Evolutionary conservation across 2,888 invertebrate species (phyloP), one percentile per base, ranked within the genome.

Genomic region (Pterostichus niger): DNA sequence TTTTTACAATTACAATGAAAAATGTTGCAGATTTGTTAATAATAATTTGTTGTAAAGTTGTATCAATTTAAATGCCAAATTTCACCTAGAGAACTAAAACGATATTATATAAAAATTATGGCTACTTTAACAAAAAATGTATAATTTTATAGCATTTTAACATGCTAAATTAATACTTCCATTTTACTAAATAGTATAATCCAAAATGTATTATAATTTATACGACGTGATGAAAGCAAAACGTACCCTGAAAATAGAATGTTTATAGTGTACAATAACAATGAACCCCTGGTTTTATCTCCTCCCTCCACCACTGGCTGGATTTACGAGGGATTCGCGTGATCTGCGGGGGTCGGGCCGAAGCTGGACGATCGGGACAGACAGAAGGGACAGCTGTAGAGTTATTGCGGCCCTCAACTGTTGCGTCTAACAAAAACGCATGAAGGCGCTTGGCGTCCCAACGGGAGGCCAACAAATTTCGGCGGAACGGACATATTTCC

Each of bases 381-480:
- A 56, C 56, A 17, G 56, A 83, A 84, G 86, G 86, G 87, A 75
- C 75, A 86, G 87, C 85, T 86, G 86, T 86, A 86, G 85, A 87
- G 86, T 87, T 87, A 87, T 87, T 86, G 86, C 86, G 86, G 86
- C 86, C 86, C 86, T 85, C 85, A 82, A 84, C 83, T 84, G 78
- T 78, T 78, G 84, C 84, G 86, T 85, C 49, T 35, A 81, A 81
- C 85, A 85, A 85, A 85, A 85, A 84, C 83, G 85, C 84, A 85
- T 84, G 85, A 85, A 85, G 86, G 86, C 86, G 86, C 86, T 86
- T 86, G 40, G 86, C 85, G 86, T 85, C 85, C 85, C 86, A 85
- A 85, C 79, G 83, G 83, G 85, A 86, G 85, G 85, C 86, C 87
- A 85, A 87, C 87, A 87, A 87, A 87, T 87, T 87, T 87, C 87